A percentile compares a stretch with the other conserved stretches of the same genome.
These are phyloP conservation scores for Ivindomyrus marchei DNA, from an alignment of 2,113 vertebrate species.

Conservation along the genomic window DNA sequence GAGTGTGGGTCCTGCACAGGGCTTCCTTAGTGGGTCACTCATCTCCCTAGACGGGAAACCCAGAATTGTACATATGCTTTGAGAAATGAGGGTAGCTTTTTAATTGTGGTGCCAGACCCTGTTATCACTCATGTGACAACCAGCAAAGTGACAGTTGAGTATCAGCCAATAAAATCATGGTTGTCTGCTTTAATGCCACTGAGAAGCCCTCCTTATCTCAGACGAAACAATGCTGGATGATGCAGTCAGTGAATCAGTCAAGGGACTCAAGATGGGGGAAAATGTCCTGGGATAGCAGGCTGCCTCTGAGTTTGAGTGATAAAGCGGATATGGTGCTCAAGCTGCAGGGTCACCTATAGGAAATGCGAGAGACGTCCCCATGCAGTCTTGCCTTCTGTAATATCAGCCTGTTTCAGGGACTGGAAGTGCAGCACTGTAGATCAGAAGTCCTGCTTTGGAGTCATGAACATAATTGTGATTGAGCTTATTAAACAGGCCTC, in stretches of 20 bases:
- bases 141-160: neutral
- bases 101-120: neutral
- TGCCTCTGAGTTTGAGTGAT: neutral
- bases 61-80: neutral
- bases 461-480: neutral
- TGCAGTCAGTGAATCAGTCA: neutral
- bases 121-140: neutral
- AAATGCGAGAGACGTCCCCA: neutral
- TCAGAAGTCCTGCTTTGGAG: neutral
- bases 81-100: neutral
- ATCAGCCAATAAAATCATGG: neutral
- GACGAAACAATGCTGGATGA: neutral
- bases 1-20: neutral
- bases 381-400: neutral
- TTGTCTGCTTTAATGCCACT: neutral
- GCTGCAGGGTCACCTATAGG: neutral
- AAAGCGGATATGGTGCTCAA: neutral
- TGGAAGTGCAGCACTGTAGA: neutral
- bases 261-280: neutral
- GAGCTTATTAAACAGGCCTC: neutral
- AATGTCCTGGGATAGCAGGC: neutral
- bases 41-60: neutral
- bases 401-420: neutral
- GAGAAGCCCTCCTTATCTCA: neutral
- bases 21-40: neutral